These are phyloP conservation scores for Pangasius krempfi DNA, from an alignment of 2,797 vertebrate species.

Conservation along the genomic window DNA sequence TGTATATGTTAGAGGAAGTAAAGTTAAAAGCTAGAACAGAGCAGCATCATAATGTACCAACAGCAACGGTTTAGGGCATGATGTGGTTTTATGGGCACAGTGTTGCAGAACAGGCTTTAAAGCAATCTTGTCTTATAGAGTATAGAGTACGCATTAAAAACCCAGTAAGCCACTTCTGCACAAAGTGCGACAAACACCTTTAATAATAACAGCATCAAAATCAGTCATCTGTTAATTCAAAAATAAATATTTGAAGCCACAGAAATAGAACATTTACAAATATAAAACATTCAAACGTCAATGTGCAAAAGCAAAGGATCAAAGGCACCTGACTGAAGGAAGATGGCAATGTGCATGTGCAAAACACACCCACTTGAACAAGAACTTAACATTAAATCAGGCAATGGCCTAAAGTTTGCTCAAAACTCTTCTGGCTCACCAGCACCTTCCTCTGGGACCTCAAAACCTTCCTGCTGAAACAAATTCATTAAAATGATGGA, in stretches of 20 bases:
- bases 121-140: too few species aligned
- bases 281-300: conserved; percentile 54
- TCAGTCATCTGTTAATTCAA: conserved; percentile 33
- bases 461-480: conserved; percentile 81
- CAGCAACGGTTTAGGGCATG: background rate
- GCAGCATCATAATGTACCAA: background rate
- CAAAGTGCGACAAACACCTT: conserved; percentile 42
- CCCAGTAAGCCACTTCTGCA: background rate
- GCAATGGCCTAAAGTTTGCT: conserved; percentile 16
- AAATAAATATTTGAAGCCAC: conserved; percentile 46
- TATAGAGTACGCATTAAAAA: background rate
- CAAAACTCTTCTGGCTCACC: conserved; percentile 86
- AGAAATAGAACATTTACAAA: conserved; percentile 44
- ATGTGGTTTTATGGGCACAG: background rate
- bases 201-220: conserved; percentile 39
- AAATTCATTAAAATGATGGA: background rate
- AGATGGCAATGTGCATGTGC: conserved; percentile 4
- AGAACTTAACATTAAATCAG: background rate
- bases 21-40: conserved; percentile 18
- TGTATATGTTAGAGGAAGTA: conserved; percentile 14
- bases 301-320: conserved; percentile 42
- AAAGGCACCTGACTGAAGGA: conserved; percentile 23
- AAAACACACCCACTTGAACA: conserved; percentile 28
- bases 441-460: conserved; percentile 81
- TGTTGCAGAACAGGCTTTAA: background rate